Conservation (phyloP, 2,113 vertebrate species). For the Condylura cristata region DNA sequence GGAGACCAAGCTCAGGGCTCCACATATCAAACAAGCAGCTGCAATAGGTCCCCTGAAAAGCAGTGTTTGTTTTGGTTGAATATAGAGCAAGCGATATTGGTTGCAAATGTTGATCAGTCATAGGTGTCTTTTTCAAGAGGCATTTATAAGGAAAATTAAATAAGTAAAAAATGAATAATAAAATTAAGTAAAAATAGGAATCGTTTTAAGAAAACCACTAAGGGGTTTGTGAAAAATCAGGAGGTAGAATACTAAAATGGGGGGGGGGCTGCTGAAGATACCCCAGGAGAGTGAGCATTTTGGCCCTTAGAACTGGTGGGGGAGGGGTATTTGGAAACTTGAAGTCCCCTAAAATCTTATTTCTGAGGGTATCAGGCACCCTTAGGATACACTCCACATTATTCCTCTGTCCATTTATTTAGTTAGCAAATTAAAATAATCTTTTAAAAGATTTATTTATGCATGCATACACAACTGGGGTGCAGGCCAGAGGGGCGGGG, state of each 20-base stretch:
- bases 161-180: too few relatives aligned
- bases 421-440: neutral
- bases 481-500: too few relatives aligned
- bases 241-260: neutral
- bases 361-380: neutral
- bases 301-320: neutral
- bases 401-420: neutral
- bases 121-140: neutral
- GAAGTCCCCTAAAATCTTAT: neutral
- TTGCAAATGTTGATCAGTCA: neutral
- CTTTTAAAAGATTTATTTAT: too few relatives aligned
- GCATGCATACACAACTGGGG: too few relatives aligned
- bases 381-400: neutral
- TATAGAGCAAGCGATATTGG: neutral
- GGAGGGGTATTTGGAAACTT: neutral
- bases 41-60: neutral
- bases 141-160: neutral
- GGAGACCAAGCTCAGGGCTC: neutral
- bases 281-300: neutral
- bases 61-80: neutral
- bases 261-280: neutral
- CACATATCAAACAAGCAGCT: neutral
- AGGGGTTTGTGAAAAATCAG: neutral
- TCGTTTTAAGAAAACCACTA: neutral
- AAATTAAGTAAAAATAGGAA: neutral